Base-by-base conservation (phyloP, 23 tunicate species). In the Phallusia fumigata region DNA sequence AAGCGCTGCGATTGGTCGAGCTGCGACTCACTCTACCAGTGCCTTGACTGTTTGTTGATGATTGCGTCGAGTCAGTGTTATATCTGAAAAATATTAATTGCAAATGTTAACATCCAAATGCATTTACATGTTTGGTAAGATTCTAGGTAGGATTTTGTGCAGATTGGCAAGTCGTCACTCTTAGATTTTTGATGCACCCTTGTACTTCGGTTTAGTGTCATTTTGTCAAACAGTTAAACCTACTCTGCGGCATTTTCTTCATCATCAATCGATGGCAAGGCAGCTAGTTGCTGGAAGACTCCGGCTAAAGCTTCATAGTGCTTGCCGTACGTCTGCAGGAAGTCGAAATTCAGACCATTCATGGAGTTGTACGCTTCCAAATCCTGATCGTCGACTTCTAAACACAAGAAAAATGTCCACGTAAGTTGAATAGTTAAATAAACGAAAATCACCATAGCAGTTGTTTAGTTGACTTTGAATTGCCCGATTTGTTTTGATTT, bases 251-350 rank as follows among this genome's bases (percentile, higher is more conserved):
- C 73, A 31, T 80, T 31, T 53, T 80, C 53, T 35, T 52, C 73
- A 53, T 53, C 83, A 35, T 53, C 53, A 26, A 52, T 52, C 8
- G 78, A 33, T 13, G 88, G 83, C 0, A 85, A 30, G 72, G 83
- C 83, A 78, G 88, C 88, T 58, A 85, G 88, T 31, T 85, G 82
- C 28, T 78, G 74, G 52, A 79, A 85, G 24, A 85, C 79, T 65
- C 83, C 88, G 28, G 83, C 88, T 26, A 85, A 65, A 36, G 36
- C 69, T 65, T 85, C 83, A 33, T 76, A 77, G 21, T 84, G 81
- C 45, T 69, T 85, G 65, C 88, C 88, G 50, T 78, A 85, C 21
- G 88, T 21, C 83, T 35, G 78, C 28, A 85, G 69, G 65, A 85
- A 79, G 65, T 85, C 88, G 31, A 85, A 72, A 22, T 84, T 31